These are phyloP conservation scores for Rhodeus uyekii DNA, from an alignment of 2,797 vertebrate genomes.

Conservation along the genomic window DNA sequence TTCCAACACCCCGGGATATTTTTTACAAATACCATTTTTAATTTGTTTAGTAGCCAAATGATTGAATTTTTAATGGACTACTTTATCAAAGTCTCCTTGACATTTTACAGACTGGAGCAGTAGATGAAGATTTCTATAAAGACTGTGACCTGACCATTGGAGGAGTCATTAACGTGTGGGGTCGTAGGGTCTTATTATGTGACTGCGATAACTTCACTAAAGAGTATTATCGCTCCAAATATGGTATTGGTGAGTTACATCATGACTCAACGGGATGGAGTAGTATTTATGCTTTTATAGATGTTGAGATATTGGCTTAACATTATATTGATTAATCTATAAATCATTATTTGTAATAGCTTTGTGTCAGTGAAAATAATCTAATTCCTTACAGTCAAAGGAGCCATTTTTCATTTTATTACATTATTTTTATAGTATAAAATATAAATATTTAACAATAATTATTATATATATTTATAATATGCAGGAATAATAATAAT, in stretches of 20 bases:
- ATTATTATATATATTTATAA: background rate
- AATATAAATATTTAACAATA: background rate
- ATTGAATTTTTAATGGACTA: constrained; percentile 3
- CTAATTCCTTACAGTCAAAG: background rate
- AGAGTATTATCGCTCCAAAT: constrained; percentile 86
- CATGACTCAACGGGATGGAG: background rate
- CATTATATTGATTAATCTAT: background rate
- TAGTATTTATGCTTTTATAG: background rate
- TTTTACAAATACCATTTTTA: background rate
- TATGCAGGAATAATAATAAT: background rate
- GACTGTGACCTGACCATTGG: constrained; percentile 87
- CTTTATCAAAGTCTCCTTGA: constrained; percentile 39
- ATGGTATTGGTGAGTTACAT: constrained; percentile 82
- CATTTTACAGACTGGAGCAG: constrained; percentile 80
- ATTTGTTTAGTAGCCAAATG: background rate
- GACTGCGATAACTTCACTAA: constrained; percentile 94
- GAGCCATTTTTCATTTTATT: background rate
- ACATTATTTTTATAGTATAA: background rate
- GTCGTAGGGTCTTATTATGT: constrained; percentile 83
- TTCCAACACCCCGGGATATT: background rate
- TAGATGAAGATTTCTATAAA: constrained; percentile 84
- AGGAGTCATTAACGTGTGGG: constrained; percentile 86
- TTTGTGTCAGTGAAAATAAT: background rate
- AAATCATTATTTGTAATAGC: background rate
- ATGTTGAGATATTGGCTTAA: background rate